Evolutionary conservation across 1,140 invertebrate genomes (phyloP).

Genomic region (Cherax quadricarinatus): DNA sequence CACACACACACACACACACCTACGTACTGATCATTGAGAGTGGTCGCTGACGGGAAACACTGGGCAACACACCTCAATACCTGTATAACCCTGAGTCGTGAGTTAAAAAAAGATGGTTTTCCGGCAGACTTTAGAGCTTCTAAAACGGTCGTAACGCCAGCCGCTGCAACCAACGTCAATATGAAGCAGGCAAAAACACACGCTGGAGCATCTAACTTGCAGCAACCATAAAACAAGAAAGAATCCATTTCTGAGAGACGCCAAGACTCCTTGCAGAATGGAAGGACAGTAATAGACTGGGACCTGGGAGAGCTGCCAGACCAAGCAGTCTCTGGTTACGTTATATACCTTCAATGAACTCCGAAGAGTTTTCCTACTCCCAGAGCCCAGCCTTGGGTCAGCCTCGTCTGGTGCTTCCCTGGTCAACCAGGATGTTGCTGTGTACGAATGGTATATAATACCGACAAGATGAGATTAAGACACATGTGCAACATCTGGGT

Average conservation of each 20-base stretch:
- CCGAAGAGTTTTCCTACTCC: too few relatives aligned
- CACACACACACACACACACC: neutral
- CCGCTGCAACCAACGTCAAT: neutral
- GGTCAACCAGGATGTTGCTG: too few relatives aligned
- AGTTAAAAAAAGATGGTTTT: neutral
- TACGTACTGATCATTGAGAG: neutral
- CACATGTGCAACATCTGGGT: too few relatives aligned
- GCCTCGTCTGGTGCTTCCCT: too few relatives aligned
- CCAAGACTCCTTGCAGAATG: neutral
- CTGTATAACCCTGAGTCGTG: neutral
- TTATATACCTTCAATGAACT: too few relatives aligned
- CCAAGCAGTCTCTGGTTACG: too few relatives aligned
- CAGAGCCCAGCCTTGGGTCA: too few relatives aligned
- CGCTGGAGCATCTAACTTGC: neutral
- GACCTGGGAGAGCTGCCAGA: too few relatives aligned
- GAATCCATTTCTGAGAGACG: slow-evolving; percentile 7
- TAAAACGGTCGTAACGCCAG: slow-evolving; percentile 5
- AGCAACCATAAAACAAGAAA: neutral
- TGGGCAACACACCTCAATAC: neutral
- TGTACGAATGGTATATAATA: too few relatives aligned
- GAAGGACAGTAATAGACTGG: neutral
- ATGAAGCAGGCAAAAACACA: slow-evolving; percentile 10
- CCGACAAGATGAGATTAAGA: too few relatives aligned
- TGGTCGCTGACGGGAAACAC: neutral
- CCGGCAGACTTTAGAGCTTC: neutral